These are phyloP conservation scores for Smutsia gigantea DNA, from an alignment of 2,797 vertebrate species.

Conservation along the genomic window DNA sequence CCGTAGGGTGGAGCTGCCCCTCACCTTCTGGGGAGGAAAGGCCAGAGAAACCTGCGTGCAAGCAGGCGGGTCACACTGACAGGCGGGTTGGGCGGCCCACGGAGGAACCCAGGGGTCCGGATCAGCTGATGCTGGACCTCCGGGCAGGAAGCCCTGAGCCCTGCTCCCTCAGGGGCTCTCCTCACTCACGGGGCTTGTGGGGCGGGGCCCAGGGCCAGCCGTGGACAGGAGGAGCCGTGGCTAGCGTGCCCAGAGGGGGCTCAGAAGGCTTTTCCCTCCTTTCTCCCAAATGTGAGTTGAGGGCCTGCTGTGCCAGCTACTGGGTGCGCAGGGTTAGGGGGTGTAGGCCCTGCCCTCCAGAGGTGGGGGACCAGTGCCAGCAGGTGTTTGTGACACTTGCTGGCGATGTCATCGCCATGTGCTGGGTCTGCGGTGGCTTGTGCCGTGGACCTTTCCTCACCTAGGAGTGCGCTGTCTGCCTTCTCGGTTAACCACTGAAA, in stretches of 20 bases:
- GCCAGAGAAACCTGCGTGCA: background rate
- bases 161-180: too few species aligned
- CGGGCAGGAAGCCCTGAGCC: background rate
- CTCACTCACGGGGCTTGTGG: background rate
- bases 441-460: background rate
- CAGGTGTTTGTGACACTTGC: background rate
- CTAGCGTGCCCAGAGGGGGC: background rate
- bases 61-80: background rate
- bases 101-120: background rate
- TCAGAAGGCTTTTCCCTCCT: background rate
- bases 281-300: background rate
- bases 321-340: background rate
- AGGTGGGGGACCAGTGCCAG: background rate
- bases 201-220: background rate
- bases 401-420: background rate
- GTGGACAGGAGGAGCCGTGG: background rate
- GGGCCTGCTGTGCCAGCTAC: background rate
- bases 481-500: background rate
- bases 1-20: too few species aligned
- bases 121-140: background rate
- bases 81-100: background rate
- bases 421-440: background rate
- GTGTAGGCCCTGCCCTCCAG: background rate
- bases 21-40: background rate
- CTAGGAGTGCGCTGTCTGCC: background rate